phyloP scores from a whole-genome alignment of 2,888 invertebrate species.

The Cheilosia pagana region DNA sequence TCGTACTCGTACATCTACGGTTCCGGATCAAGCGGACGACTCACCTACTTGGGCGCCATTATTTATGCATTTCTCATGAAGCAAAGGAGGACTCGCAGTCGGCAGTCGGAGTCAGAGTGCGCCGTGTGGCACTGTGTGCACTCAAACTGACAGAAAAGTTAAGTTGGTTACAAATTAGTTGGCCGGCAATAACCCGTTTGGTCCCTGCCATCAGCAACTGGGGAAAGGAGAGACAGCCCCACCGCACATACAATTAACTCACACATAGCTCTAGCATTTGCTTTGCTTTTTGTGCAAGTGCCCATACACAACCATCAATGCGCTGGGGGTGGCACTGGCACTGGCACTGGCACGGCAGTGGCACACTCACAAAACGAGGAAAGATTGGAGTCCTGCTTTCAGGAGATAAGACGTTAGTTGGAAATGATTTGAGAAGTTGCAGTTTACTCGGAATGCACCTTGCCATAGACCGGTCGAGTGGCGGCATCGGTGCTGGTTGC shows the following conservation, averaged over 20 bases:
- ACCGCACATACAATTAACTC: slow-evolving; percentile 68
- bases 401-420: slow-evolving; percentile 72
- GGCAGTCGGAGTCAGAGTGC: slow-evolving; percentile 37
- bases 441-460: slow-evolving; percentile 70
- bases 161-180: slow-evolving; percentile 75
- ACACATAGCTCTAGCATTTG: slow-evolving; percentile 42
- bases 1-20: slow-evolving; percentile 60
- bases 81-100: slow-evolving; percentile 43
- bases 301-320: slow-evolving; percentile 39
- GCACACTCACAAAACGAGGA: slow-evolving; percentile 32
- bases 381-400: slow-evolving; percentile 71
- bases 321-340: slow-evolving; percentile 5
- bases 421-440: slow-evolving; percentile 73
- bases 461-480: slow-evolving; percentile 9
- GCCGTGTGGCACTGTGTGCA: slow-evolving; percentile 71
- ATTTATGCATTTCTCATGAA: slow-evolving; percentile 74
- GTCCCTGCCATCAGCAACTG: slow-evolving; percentile 23
- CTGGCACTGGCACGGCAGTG: background rate
- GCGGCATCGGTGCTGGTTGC: slow-evolving; percentile 10
- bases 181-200: slow-evolving; percentile 67
- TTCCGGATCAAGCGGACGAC: slow-evolving; percentile 74
- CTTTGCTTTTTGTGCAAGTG: slow-evolving; percentile 11
- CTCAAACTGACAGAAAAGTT: slow-evolving; percentile 75
- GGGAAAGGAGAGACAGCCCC: slow-evolving; percentile 2
- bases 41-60: slow-evolving; percentile 72